phyloP scores from a whole-genome alignment of 35 echinoderm and acorn worm genomes.

The Holothuria glaberrima region DNA sequence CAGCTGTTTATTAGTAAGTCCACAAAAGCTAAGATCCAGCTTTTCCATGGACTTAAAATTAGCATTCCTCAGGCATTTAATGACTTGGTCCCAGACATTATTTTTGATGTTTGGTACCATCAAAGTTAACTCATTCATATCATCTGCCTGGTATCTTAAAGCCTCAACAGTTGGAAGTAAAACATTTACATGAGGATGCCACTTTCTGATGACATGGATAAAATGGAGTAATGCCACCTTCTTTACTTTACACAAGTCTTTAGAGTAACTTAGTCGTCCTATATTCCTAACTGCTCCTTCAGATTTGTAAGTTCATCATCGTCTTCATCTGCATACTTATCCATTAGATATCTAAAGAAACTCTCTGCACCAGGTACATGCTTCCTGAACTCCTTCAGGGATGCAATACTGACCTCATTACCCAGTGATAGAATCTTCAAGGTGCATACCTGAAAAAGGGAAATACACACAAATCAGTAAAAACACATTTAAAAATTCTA shows the following conservation, averaged over 20 bases:
- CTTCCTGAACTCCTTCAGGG: conserved; percentile 38
- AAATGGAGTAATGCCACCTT: conserved; percentile 15
- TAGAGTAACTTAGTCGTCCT: background rate
- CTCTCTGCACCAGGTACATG: conserved; percentile 18
- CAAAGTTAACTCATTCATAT: conserved; percentile 11
- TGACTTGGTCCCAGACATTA: background rate
- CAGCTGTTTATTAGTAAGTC: conserved; percentile 16
- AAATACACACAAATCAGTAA: background rate
- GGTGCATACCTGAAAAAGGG: background rate
- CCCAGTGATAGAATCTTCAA: conserved; percentile 42
- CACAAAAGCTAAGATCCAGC: conserved; percentile 42
- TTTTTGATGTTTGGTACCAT: background rate
- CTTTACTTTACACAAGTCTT: conserved; percentile 35
- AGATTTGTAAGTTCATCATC: background rate
- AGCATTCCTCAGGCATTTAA: background rate
- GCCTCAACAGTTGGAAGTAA: conserved; percentile 14
- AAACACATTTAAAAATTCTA: background rate
- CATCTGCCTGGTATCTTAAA: background rate
- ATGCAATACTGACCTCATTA: conserved; percentile 25
- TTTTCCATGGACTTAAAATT: conserved; percentile 18
- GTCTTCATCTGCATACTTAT: background rate
- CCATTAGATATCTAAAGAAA: conserved; percentile 28
- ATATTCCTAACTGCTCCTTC: background rate
- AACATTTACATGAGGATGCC: conserved; percentile 23
- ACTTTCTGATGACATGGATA: background rate